phyloP scores from a whole-genome alignment of 2,797 vertebrate genomes.

The Paratrypauchen microcephalus region DNA sequence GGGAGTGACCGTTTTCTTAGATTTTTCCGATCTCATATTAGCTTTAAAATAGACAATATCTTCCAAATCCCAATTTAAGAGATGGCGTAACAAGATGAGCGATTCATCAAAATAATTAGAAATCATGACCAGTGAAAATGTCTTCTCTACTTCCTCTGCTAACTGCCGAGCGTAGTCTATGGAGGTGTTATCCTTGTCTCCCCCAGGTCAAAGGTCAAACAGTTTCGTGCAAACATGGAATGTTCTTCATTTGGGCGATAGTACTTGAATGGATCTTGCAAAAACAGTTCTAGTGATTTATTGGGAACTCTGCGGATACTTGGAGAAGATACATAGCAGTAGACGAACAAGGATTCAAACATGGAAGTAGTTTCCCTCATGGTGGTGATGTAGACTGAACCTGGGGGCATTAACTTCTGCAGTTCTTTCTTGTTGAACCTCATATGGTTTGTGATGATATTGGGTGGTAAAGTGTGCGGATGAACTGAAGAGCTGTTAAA shows the following conservation, averaged over 20 bases:
- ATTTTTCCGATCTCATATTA: slow-evolving; percentile 80
- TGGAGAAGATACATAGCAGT: slow-evolving; percentile 83
- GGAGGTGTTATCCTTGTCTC: slow-evolving; percentile 78
- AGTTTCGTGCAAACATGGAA: slow-evolving; percentile 85
- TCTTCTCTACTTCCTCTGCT: slow-evolving; percentile 75
- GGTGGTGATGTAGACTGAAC: slow-evolving; percentile 84
- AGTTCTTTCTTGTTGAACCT: slow-evolving; percentile 80
- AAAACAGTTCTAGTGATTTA: slow-evolving; percentile 81
- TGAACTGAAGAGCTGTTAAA: slow-evolving; percentile 81
- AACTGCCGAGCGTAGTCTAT: slow-evolving; percentile 71
- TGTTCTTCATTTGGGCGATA: slow-evolving; percentile 79
- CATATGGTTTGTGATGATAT: slow-evolving; percentile 84
- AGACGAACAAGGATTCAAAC: slow-evolving; percentile 89
- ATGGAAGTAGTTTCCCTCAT: slow-evolving; percentile 85
- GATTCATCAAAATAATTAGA: slow-evolving; percentile 89
- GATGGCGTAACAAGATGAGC: slow-evolving; percentile 82
- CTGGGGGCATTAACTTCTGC: slow-evolving; percentile 79
- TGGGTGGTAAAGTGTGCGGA: slow-evolving; percentile 78
- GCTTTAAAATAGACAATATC: slow-evolving; percentile 85
- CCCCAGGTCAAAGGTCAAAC: slow-evolving; percentile 85
- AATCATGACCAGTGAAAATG: slow-evolving; percentile 82
- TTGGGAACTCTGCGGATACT: slow-evolving; percentile 84
- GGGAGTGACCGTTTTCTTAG: slow-evolving; percentile 74
- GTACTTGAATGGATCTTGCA: slow-evolving; percentile 77
- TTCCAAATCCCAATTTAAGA: slow-evolving; percentile 85